Conservation (phyloP, 2,797 vertebrate species). For the Natrix natrix region DNA sequence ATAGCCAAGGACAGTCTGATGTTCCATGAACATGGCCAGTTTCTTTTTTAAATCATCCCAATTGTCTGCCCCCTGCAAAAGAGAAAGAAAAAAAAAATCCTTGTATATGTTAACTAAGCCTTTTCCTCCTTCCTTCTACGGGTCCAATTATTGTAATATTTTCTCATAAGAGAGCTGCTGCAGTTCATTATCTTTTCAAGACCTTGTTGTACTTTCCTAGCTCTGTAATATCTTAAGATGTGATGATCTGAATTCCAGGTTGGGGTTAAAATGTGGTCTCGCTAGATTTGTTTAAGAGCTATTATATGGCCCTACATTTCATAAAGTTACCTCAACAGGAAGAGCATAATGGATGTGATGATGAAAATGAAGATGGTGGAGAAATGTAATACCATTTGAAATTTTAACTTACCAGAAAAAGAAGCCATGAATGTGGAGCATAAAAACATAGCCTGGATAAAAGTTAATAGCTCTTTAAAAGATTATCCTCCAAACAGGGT, state of each 20-base stretch:
- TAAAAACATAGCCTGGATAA: not conserved
- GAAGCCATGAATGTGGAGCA: not conserved
- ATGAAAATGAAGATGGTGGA: not conserved
- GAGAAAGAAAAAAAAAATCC: not conserved
- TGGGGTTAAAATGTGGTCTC: not conserved
- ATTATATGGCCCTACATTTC: not conserved
- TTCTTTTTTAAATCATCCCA: not conserved
- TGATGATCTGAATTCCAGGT: not conserved
- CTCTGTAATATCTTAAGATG: not conserved
- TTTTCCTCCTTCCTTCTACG: not conserved
- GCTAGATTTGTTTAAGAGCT: not conserved
- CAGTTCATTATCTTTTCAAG: not conserved
- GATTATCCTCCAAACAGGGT: not conserved
- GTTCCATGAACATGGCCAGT: not conserved
- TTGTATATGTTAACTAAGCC: not conserved
- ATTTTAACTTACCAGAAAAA: not conserved
- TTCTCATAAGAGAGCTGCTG: not conserved
- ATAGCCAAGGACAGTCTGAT: not conserved
- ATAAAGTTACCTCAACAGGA: not conserved
- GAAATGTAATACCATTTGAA: not conserved
- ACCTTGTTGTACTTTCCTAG: not conserved
- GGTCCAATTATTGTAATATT: not conserved
- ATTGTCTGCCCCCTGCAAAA: not conserved
- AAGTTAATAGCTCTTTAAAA: not conserved
- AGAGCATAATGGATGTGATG: not conserved